Percentiles rank a stretch among this genome's conserved stretches.
Evolutionary conservation across 2,888 invertebrate genomes (phyloP).

Genomic region (Athalia cordata): DNA sequence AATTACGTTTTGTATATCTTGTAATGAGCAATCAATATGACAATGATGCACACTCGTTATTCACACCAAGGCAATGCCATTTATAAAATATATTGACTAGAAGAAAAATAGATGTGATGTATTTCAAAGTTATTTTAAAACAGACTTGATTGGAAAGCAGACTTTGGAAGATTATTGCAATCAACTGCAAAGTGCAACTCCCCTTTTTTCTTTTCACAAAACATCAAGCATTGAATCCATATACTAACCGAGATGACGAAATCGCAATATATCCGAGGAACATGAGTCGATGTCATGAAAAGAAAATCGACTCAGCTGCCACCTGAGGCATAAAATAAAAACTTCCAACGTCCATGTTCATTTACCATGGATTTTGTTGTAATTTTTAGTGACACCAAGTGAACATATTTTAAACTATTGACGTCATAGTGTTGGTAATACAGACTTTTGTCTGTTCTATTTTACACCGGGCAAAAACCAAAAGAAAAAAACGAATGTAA

Average conservation of each 20-base stretch:
- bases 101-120: neutral
- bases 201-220: constrained; percentile 5
- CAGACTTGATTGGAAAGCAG: neutral
- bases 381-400: neutral
- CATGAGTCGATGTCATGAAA: too few species aligned
- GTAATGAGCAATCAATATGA: neutral
- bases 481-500: too few species aligned
- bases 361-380: neutral
- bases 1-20: constrained; percentile 23
- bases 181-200: neutral
- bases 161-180: neutral
- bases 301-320: neutral
- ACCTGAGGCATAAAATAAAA: neutral
- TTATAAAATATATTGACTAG: constrained; percentile 20
- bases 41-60: neutral
- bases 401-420: neutral
- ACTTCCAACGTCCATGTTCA: neutral
- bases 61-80: neutral
- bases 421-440: too few species aligned
- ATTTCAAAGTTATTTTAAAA: neutral
- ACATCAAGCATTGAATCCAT: neutral
- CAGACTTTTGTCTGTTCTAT: too few species aligned
- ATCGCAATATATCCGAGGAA: too few species aligned
- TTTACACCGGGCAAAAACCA: too few species aligned
- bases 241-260: neutral